Percentiles rank a stretch among this genome's conserved stretches.
phyloP scores from a whole-genome alignment of 2,113 vertebrate genomes.

The Microcebus tavaratra region DNA sequence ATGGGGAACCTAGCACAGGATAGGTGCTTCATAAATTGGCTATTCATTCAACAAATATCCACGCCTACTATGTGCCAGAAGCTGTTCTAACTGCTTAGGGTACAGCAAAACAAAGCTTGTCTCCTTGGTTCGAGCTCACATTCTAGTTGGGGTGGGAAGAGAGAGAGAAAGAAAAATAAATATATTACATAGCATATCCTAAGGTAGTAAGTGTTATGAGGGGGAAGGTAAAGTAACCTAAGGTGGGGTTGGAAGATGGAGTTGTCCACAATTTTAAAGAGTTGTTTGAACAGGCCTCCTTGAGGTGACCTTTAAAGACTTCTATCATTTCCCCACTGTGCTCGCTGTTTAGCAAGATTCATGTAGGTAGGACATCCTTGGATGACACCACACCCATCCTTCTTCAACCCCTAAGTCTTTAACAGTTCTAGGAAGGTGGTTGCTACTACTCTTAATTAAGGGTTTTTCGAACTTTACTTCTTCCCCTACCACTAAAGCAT shows the following conservation, averaged over 20 bases:
- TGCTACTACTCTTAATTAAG: conserved; percentile 68
- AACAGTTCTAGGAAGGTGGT: conserved; percentile 53
- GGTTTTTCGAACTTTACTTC: conserved; percentile 55
- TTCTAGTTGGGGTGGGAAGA: background rate
- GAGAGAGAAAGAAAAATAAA: background rate
- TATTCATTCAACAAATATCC: background rate
- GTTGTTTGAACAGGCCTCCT: background rate
- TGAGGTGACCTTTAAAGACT: conserved; percentile 4
- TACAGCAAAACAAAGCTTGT: background rate
- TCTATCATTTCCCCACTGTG: background rate
- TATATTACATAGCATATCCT: too few species aligned
- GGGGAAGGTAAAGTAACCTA: background rate
- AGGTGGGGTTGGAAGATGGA: background rate
- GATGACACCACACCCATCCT: background rate
- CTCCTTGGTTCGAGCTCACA: background rate
- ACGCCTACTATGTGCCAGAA: background rate
- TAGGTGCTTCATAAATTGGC: background rate
- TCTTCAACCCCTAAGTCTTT: background rate
- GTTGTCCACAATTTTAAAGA: background rate
- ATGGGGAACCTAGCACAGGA: background rate
- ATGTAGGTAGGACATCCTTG: background rate
- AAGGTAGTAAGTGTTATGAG: background rate
- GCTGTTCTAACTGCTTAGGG: background rate
- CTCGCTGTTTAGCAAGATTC: conserved; percentile 1
- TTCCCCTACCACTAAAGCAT: conserved; percentile 69